Conservation (phyloP, 2,797 vertebrate genomes). For the Spheniscus humboldti region DNA sequence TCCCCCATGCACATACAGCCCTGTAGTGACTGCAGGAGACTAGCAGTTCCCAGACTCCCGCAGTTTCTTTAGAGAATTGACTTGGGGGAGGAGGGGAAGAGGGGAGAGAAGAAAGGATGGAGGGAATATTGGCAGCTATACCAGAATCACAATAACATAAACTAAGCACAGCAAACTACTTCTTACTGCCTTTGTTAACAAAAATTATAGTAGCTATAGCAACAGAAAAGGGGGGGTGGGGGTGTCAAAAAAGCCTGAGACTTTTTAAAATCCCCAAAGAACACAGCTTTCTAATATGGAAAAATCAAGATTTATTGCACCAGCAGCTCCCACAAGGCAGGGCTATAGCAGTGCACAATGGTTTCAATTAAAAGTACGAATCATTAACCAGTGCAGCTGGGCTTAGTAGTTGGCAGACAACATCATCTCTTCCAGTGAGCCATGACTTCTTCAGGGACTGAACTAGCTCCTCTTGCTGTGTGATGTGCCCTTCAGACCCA, state of each 20-base stretch:
- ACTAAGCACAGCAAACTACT: not conserved
- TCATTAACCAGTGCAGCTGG: constrained; percentile 20
- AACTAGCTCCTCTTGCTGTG: not conserved
- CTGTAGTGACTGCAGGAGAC: not conserved
- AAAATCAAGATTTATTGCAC: constrained; percentile 39
- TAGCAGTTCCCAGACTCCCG: not conserved
- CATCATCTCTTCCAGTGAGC: not conserved
- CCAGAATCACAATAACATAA: not conserved
- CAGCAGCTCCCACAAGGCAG: constrained; percentile 17
- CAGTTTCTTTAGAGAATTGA: not conserved
- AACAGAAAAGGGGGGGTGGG: not conserved
- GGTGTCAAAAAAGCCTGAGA: not conserved
- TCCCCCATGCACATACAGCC: fast-evolving
- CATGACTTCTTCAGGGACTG: not conserved
- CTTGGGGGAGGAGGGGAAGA: not conserved
- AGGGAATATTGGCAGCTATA: not conserved
- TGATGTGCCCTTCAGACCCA: not conserved
- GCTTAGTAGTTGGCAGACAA: not conserved
- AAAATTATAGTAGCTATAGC: constrained; percentile 17
- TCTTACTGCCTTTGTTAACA: not conserved
- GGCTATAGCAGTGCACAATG: not conserved
- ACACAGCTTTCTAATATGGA: constrained; percentile 6
- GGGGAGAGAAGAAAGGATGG: not conserved
- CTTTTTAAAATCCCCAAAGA: constrained; percentile 1
- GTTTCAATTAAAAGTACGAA: constrained; percentile 42